Percentiles rank a stretch among this genome's conserved stretches.
These are phyloP conservation scores for Phortica magna DNA, from an alignment of 2,888 invertebrate genomes.

Conservation along the genomic window DNA sequence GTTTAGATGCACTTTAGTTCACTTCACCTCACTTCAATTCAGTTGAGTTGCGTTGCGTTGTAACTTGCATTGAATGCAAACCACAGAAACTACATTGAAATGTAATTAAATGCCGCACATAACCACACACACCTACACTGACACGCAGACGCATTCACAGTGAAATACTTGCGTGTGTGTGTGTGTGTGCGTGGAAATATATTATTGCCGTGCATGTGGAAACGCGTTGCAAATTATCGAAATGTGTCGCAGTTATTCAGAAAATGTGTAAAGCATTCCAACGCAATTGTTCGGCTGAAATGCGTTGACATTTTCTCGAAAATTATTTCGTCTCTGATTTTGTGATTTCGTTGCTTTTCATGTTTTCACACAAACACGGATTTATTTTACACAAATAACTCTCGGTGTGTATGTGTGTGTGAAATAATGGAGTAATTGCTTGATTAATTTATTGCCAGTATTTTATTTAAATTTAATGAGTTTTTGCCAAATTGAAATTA, in stretches of 20 bases:
- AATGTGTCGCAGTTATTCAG: slow-evolving; percentile 58
- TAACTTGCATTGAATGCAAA: not conserved
- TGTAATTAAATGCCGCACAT: slow-evolving; percentile 64
- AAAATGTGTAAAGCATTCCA: slow-evolving; percentile 2
- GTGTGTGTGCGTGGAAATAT: not conserved
- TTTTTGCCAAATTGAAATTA: no score
- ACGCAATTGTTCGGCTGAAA: slow-evolving; percentile 4
- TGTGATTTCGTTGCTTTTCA: not conserved
- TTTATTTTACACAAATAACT: not conserved
- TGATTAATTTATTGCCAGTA: no score
- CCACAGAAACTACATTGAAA: slow-evolving; percentile 61
- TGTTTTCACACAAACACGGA: not conserved
- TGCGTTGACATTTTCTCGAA: slow-evolving; percentile 45
- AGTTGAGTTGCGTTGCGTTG: not conserved
- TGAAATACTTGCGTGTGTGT: slow-evolving; percentile 34
- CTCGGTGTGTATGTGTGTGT: no score
- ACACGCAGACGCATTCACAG: slow-evolving; percentile 18
- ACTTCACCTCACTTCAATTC: not conserved
- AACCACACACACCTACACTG: slow-evolving; percentile 18
- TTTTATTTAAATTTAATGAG: no score
- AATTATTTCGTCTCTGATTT: slow-evolving; percentile 56
- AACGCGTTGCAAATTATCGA: slow-evolving; percentile 51
- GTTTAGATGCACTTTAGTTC: slow-evolving; percentile 4
- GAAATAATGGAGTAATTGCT: no score
- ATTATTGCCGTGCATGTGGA: no score